Evolutionary conservation across 2,113 vertebrate species (phyloP).

Genomic region (Laticauda laticaudata): DNA sequence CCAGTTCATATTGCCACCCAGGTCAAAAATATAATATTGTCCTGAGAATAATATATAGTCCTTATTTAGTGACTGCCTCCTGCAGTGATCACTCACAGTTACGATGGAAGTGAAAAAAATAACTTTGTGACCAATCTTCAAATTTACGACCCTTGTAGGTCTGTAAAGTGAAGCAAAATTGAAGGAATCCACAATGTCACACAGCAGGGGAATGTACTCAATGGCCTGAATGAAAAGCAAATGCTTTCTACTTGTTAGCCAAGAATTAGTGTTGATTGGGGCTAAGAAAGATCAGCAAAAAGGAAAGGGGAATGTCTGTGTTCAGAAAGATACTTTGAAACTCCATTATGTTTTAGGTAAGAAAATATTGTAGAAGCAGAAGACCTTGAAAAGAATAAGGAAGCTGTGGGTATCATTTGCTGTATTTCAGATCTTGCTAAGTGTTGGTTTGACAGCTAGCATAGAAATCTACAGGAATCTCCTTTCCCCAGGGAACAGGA

Average conservation of each 20-base stretch:
- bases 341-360: neutral
- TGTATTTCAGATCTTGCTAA: neutral
- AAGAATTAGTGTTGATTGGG: neutral
- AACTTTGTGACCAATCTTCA: neutral
- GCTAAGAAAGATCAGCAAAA: constrained; percentile 13
- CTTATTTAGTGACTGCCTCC: neutral
- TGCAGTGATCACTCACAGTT: neutral
- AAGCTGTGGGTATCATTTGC: neutral
- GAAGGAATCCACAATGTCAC: neutral
- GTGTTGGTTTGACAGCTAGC: neutral
- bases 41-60: neutral
- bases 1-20: neutral
- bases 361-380: neutral
- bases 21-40: neutral
- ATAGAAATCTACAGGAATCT: neutral
- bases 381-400: neutral
- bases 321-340: neutral
- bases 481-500: neutral
- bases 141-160: neutral
- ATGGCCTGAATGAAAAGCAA: neutral
- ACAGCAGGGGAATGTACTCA: constrained; percentile 18
- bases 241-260: accelerated
- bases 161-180: neutral
- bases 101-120: neutral
- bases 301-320: neutral